A percentile compares a stretch with the other conserved stretches of the same genome.
Conservation (phyloP, 2,797 vertebrate genomes). For the Lagorchestes hirsutus region DNA sequence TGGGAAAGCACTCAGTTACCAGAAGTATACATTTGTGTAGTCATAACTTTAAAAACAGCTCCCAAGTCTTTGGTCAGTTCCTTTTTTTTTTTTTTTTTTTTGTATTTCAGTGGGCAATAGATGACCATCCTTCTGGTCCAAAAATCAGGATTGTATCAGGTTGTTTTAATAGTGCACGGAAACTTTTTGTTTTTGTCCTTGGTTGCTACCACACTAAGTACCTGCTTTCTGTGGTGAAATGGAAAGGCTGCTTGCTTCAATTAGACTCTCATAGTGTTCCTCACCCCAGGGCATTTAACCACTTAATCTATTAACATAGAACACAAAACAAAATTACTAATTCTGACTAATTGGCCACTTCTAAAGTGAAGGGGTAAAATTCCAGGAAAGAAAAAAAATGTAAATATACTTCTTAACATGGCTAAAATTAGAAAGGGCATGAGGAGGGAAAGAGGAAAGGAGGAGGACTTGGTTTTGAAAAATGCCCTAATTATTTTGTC, state of each 20-base stretch:
- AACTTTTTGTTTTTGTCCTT: conserved; percentile 84
- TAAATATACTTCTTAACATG: conserved; percentile 80
- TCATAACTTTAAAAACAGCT: not conserved
- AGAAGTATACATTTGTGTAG: not conserved
- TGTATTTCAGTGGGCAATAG: not conserved
- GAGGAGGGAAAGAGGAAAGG: conserved; percentile 11
- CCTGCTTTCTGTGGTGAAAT: conserved; percentile 82
- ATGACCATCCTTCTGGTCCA: not conserved
- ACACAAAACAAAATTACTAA: conserved; percentile 82
- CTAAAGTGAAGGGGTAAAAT: conserved; percentile 83
- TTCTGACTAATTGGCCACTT: conserved; percentile 84
- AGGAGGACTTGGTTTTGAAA: conserved; percentile 81
- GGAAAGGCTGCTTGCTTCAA: conserved; percentile 85
- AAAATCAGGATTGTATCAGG: conserved; percentile 42
- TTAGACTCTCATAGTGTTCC: conserved; percentile 83
- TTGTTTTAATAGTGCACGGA: conserved; percentile 70
- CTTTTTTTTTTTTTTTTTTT: not conserved
- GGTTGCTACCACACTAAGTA: conserved; percentile 79
- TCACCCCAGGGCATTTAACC: conserved; percentile 84
- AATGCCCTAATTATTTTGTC: conserved; percentile 83
- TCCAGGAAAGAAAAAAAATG: conserved; percentile 82
- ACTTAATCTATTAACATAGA: conserved; percentile 82
- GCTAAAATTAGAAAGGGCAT: conserved; percentile 81
- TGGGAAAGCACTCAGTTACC: rapidly evolving
- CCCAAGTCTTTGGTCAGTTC: not conserved